Percentiles rank a stretch among this genome's conserved stretches.
Conservation (phyloP, 2,113 vertebrate genomes). For the Spermophilus dauricus region DNA sequence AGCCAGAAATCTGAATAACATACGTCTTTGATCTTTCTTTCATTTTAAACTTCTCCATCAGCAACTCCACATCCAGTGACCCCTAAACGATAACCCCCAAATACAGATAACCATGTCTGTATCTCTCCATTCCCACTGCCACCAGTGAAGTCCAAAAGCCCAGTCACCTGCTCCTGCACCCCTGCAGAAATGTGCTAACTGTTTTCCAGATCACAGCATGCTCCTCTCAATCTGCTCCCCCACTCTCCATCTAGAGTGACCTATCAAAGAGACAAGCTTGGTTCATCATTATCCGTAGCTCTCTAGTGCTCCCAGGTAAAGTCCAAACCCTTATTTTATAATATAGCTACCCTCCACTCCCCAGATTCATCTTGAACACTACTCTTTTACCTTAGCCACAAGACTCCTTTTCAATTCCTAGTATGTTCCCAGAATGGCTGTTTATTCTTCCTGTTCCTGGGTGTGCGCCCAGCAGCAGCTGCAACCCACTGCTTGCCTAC, state of each 20-base stretch:
- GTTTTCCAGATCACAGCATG: neutral
- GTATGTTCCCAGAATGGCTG: neutral
- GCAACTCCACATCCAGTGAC: neutral
- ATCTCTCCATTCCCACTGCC: neutral
- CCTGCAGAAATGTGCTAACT: no score
- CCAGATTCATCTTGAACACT: neutral
- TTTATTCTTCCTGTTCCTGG: neutral
- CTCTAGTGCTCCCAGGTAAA: neutral
- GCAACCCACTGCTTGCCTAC: neutral
- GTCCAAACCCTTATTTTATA: neutral
- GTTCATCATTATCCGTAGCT: neutral
- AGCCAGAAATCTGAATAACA: neutral
- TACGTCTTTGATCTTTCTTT: neutral
- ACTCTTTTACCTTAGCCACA: neutral
- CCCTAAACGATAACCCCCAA: neutral
- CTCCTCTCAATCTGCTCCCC: neutral
- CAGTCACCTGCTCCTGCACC: no score
- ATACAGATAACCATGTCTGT: neutral
- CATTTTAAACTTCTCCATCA: neutral
- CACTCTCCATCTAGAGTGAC: neutral
- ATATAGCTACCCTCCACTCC: neutral
- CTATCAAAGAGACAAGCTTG: neutral
- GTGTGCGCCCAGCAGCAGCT: neutral
- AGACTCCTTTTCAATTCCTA: neutral
- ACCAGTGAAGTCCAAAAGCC: neutral